Base-by-base conservation (phyloP, 2,888 invertebrate species). In the Prosopocoilus inquinatus region DNA sequence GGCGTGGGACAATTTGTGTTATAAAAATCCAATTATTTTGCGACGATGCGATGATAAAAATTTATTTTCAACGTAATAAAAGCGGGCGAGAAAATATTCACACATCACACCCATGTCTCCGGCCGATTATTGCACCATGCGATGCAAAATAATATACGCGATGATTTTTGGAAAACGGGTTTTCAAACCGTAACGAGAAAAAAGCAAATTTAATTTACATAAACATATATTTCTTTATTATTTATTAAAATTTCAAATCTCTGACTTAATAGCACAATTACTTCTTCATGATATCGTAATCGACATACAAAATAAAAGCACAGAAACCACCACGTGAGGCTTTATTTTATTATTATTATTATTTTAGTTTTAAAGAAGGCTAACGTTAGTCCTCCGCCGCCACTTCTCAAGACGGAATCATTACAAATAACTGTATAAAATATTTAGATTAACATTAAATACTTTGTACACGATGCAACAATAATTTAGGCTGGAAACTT, bases 401-500 rank as follows among this genome's bases (percentile, higher is more conserved):
- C 20, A 7, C 4, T n/a, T n/a, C n/a, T 28, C 5, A 41, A 11
- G 16, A 15, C 41, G 41, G 16, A 41, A 9, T n/a, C n/a, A n/a
- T 41, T 41, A 41, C 41, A 39, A 39, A 64, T 63, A 64, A 67
- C 66, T 66, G 66, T 68, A 68, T 69, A 66, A 68, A 68, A 69
- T 70, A 69, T 68, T 65, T 65, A 55, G 43, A 79, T 54, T 47
- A 28, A 28, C 20, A 67, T 68, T 69, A 73, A 73, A 74, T 74
- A 74, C 70, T 75, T 74, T 74, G 73, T 75, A 75, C 73, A 75
- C 50, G 63, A 68, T 28, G 20, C 20, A 28, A 28, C 70, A 70
- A 73, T 72, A 72, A 72, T 70, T 71, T 70, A 72, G 67, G 68
- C 64, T 66, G 66, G 65, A 50, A 55, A 46, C 46, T 62, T 64